Base-by-base conservation (phyloP, 2,797 vertebrate genomes). In the Thripadectes ignobilis region DNA sequence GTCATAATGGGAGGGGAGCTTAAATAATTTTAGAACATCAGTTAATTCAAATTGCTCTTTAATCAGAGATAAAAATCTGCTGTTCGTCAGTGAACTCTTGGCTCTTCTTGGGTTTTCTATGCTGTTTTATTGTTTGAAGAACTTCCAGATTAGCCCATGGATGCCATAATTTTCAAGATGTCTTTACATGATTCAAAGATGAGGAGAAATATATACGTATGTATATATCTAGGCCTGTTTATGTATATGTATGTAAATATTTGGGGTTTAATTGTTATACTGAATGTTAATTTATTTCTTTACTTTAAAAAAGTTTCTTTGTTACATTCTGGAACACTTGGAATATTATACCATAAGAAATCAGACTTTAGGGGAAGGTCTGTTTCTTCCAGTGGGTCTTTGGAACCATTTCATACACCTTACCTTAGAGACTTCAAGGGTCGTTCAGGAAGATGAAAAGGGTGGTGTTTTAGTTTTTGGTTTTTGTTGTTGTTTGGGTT, bases 31-130 rank as follows among this genome's bases (percentile, higher is more conserved):
- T 34, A 45, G 78, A 91, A 23, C 61, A 51, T 65, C 58, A 59
- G 38, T 66, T 71, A 76, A 76, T 88, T 93, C 62, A 90, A 88
- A 82, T 92, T 49, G 14, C 57, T 67, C 39, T 83, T 85, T 81
- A 80, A 79, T 94, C 58, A 52, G 45, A 79, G 80, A 80, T 87
- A 55, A 88, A 49, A 85, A 95, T 95, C 75, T 94, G 63, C 79
- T 92, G 52, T 82, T 95, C 68, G 12, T 87, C 51, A 36, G 57
- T 63, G 87, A 93, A 71, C 46, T 92, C 69, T 72, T 89, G 88
- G 76, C 76, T 91, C 82, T 69, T 66, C 63, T 73, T 5, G 3
- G 19, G 54, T 89, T 89, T 93, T 95, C 46, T 61, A 34, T 62
- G 32, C 6, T 72, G 2, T 65, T 88, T 79, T 43, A 38, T 41